Evolutionary conservation across 2,113 vertebrate genomes (phyloP).

Genomic region (Harpagus bidentatus): DNA sequence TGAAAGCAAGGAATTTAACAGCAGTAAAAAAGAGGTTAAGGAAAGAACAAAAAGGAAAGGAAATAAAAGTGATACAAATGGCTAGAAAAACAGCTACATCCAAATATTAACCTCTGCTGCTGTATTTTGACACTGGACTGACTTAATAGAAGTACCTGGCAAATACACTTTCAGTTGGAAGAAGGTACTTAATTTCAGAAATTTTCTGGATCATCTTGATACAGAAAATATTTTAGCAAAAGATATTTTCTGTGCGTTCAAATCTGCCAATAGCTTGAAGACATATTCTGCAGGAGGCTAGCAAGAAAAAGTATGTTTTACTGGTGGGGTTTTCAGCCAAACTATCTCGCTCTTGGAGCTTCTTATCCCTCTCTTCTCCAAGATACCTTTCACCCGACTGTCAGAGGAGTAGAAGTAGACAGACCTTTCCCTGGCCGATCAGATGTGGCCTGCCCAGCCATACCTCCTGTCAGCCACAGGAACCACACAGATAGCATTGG

Average conservation of each 20-base stretch:
- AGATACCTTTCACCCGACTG: neutral
- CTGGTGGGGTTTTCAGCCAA: conserved; percentile 6
- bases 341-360: neutral
- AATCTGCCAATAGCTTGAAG: conserved; percentile 15
- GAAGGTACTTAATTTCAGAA: neutral
- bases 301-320: neutral
- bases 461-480: neutral
- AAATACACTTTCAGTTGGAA: neutral
- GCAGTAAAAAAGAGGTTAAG: conserved; percentile 58
- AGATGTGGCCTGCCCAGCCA: neutral
- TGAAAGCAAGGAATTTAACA: conserved; percentile 55
- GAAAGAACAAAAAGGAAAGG: conserved; percentile 41
- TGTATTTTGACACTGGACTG: neutral
- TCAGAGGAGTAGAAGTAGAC: neutral
- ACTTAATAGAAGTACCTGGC: neutral
- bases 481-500: neutral
- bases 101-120: neutral
- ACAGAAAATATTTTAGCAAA: neutral
- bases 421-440: neutral
- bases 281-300: neutral
- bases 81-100: neutral
- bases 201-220: neutral
- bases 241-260: neutral
- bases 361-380: conserved; percentile 13
- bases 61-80: conserved; percentile 35